phyloP scores from a whole-genome alignment of 2,888 invertebrate species.

The Aleiodes leptofemur region DNA sequence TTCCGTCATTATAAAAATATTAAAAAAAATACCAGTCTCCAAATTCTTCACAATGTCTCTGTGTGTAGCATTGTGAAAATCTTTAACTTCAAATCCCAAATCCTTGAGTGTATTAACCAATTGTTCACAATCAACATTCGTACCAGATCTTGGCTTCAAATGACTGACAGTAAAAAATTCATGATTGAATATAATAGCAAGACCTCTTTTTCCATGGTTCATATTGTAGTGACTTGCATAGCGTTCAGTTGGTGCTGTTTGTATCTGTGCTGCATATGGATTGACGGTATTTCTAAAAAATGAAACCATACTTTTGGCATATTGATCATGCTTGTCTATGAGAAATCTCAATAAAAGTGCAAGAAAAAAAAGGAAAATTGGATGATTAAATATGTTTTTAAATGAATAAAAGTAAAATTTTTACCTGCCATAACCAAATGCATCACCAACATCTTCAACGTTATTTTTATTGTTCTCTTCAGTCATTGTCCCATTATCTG shows the following conservation, averaged over 20 bases:
- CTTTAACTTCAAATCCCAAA: conserved; percentile 84
- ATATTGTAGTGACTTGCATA: conserved; percentile 90
- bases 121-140: conserved; percentile 89
- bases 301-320: conserved; percentile 24
- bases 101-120: conserved; percentile 80
- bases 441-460: conserved; percentile 65
- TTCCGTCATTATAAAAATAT: no score
- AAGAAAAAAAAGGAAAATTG: background rate
- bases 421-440: conserved; percentile 71
- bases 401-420: conserved; percentile 34
- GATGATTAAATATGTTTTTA: conserved; percentile 37
- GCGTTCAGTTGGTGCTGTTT: conserved; percentile 76
- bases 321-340: background rate
- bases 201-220: conserved; percentile 88
- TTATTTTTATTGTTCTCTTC: conserved; percentile 44
- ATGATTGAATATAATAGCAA: conserved; percentile 94
- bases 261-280: conserved; percentile 60
- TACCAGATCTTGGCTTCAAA: conserved; percentile 86
- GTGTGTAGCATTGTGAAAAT: conserved; percentile 83
- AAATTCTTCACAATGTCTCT: conserved; percentile 82
- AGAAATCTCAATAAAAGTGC: no score
- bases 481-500: conserved; percentile 29
- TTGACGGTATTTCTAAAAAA: conserved; percentile 61
- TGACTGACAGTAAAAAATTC: conserved; percentile 86
- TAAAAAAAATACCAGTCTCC: conserved; percentile 76